These are phyloP conservation scores for Tor tambroides DNA, from an alignment of 2,113 vertebrate species.

Conservation along the genomic window DNA sequence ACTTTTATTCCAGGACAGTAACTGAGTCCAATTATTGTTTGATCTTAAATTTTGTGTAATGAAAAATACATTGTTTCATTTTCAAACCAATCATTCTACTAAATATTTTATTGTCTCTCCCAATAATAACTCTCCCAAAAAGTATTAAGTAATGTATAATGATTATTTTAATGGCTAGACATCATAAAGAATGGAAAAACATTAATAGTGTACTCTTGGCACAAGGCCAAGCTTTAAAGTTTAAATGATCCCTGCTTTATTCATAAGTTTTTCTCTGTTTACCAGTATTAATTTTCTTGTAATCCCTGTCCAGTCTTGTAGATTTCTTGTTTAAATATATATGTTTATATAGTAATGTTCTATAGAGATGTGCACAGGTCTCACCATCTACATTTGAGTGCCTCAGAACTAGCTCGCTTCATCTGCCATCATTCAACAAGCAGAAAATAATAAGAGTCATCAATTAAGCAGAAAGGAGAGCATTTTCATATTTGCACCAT, in stretches of 20 bases:
- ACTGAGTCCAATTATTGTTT: not conserved
- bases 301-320: not conserved
- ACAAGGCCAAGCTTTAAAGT: not conserved
- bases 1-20: not conserved
- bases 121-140: not conserved
- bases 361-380: not conserved
- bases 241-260: not conserved
- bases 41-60: not conserved
- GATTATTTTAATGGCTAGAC: not conserved
- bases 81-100: not conserved
- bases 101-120: not conserved
- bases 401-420: not conserved
- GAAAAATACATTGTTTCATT: not conserved
- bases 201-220: not conserved
- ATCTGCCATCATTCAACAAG: constrained; percentile 15
- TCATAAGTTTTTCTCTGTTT: not conserved
- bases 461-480: constrained; percentile 25
- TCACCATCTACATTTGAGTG: not conserved
- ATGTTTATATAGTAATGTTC: not conserved
- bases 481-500: not conserved
- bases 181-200: not conserved
- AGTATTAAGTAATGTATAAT: not conserved
- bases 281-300: not conserved
- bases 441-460: constrained; percentile 24
- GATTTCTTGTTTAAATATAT: not conserved